phyloP scores from a whole-genome alignment of 2,113 vertebrate species.

The Petroica traversi region DNA sequence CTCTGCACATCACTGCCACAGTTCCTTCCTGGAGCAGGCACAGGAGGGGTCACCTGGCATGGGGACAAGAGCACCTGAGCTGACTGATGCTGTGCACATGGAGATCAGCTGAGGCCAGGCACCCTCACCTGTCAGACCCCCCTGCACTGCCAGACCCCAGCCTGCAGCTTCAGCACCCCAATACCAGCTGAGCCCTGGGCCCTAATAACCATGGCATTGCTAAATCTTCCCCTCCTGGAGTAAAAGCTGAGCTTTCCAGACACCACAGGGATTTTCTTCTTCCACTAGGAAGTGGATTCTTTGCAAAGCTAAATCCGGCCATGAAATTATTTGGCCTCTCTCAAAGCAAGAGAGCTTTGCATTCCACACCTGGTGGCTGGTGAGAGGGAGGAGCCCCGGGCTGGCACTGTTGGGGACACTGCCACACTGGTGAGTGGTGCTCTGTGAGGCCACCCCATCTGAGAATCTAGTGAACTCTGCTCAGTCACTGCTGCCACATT shows the following conservation, averaged over 20 bases:
- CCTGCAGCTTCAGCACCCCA: fast-evolving
- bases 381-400: neutral
- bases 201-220: neutral
- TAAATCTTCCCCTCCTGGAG: neutral
- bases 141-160: fast-evolving
- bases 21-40: neutral
- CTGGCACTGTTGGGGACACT: fast-evolving
- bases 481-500: neutral
- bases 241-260: neutral
- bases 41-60: fast-evolving
- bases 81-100: fast-evolving
- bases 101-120: neutral
- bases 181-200: fast-evolving
- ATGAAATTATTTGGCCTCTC: neutral
- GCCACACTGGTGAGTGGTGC: fast-evolving
- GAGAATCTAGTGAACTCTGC: neutral
- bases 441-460: neutral
- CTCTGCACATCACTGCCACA: fast-evolving
- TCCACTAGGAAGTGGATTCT: neutral
- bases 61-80: fast-evolving
- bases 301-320: neutral
- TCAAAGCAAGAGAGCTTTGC: neutral
- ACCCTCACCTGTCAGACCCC: neutral
- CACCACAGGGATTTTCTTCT: neutral
- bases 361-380: neutral